A percentile compares a stretch with the other conserved stretches of the same genome.
These are phyloP conservation scores for Mercenaria mercenaria DNA, from an alignment of 1,140 invertebrate species.

Conservation along the genomic window DNA sequence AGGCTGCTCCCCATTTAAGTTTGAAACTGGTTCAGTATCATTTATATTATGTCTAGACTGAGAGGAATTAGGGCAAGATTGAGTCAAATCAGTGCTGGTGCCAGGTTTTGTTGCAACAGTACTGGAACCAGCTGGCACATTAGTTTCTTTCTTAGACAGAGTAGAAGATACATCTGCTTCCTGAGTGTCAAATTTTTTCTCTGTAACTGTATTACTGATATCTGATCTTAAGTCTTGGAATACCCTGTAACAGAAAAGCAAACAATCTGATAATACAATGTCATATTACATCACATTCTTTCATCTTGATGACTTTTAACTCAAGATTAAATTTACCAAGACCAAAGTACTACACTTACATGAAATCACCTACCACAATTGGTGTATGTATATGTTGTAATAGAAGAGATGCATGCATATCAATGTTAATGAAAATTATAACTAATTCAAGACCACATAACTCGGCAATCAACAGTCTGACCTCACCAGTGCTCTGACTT, in stretches of 20 bases:
- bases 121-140: background rate
- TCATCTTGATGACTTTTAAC: too few relatives aligned
- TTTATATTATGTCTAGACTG: background rate
- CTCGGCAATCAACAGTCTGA: too few relatives aligned
- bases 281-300: too few relatives aligned
- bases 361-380: too few relatives aligned
- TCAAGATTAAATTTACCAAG: too few relatives aligned
- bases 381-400: too few relatives aligned
- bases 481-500: too few relatives aligned
- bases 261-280: too few relatives aligned
- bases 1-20: background rate
- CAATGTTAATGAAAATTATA: too few relatives aligned
- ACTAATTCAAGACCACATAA: too few relatives aligned
- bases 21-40: background rate
- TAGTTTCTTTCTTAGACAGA: background rate
- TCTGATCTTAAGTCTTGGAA: conserved; percentile 64
- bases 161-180: background rate
- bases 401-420: too few relatives aligned
- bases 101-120: background rate
- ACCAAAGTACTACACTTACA: too few relatives aligned
- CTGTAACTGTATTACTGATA: background rate
- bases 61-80: background rate
- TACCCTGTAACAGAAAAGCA: conserved; percentile 59
- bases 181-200: background rate
- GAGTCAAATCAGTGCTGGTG: background rate